These are phyloP conservation scores for Psittacula derbiana DNA, from an alignment of 2,797 vertebrate genomes.

Conservation along the genomic window DNA sequence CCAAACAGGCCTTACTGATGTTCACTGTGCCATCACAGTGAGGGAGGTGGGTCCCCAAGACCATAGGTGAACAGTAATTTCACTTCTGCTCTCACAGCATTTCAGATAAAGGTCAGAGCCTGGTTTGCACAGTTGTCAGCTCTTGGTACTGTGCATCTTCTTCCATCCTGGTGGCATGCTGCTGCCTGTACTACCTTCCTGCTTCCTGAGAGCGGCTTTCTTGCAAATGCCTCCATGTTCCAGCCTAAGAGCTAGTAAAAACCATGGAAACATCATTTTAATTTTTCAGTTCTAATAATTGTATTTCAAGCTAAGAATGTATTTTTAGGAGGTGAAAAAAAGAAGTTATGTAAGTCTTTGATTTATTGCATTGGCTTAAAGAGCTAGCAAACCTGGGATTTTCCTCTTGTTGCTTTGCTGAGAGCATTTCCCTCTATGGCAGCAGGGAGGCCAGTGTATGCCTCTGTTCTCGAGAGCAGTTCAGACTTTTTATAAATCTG, in stretches of 20 bases:
- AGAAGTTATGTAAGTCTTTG: slow-evolving; percentile 3
- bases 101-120: neutral
- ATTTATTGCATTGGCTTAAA: slow-evolving; percentile 36
- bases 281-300: slow-evolving; percentile 55
- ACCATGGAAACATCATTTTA: slow-evolving; percentile 27
- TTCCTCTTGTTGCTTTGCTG: neutral
- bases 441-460: neutral
- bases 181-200: neutral
- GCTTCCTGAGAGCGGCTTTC: neutral
- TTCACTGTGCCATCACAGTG: accelerated
- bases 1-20: neutral
- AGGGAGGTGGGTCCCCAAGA: neutral
- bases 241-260: neutral
- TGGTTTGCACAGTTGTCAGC: accelerated
- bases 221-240: neutral
- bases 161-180: neutral
- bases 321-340: neutral
- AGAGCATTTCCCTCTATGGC: slow-evolving; percentile 12
- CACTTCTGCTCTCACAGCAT: neutral
- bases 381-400: slow-evolving; percentile 33
- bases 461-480: neutral
- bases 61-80: neutral
- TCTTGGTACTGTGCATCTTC: neutral
- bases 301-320: slow-evolving; percentile 37
- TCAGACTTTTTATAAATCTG: neutral